Evolutionary conservation across 2,797 vertebrate species (phyloP), one percentile per base, ranked within the genome.

Genomic region (Bryconaethiops microstoma): DNA sequence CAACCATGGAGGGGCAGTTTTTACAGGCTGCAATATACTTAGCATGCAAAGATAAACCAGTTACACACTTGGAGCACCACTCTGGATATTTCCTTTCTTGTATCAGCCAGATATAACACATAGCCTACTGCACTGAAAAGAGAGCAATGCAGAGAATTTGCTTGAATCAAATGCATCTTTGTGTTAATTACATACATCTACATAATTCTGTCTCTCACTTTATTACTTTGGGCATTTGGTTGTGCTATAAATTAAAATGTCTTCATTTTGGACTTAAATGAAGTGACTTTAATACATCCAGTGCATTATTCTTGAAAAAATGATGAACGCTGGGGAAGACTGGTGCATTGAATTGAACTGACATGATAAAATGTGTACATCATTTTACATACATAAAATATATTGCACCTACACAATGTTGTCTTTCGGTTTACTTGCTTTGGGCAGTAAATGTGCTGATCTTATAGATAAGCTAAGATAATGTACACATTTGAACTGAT

Each of bases 41-140:
- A 82, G 54, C 86, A 87, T 87, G 86, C 86, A 78, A 72, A 75
- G 60, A 76, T 69, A 59, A 79, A 63, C 62, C 40, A 76, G 50
- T 35, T 39, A 72, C 14, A 80, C 64, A 82, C 45, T 68, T 62
- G 55, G 64, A 77, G 75, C 42, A 63, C 50, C 76, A 54, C 57
- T 68, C 65, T 25, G 76, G 42, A 71, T 19, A 25, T 12, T 59
- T 57, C 48, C 8, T 42, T 57, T 70, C 42, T 50, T 54, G 35
- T 35, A 42, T 42, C 40, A 82, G 71, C 59, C 60, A 71, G 65
- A 75, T 40, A 69, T 68, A 78, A 73, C 71, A 65, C 42, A 68
- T 54, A 72, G 57, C 7, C 55, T 57, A n/a, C 40, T 19, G 21
- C 9, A 12, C 21, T 25, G n/a, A 25, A 60, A 63, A 35, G 6